Percentiles rank a stretch among this genome's conserved stretches.
Conservation (phyloP, 2,888 invertebrate species). For the Philaethria dido region DNA sequence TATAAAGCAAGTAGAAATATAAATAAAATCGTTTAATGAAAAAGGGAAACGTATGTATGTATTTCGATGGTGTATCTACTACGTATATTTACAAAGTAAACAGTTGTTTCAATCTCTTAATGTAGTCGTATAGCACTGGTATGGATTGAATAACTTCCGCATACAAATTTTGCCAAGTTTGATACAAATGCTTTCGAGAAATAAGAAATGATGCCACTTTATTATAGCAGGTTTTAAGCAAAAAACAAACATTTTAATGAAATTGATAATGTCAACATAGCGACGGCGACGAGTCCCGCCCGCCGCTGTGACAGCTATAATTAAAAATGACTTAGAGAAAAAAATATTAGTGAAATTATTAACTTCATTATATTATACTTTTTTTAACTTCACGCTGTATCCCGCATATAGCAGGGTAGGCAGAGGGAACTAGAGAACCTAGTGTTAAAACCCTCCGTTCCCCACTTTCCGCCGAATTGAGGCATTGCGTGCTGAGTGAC, state of each 20-base stretch:
- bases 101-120: slow-evolving; percentile 12
- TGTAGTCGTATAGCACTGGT: slow-evolving; percentile 1
- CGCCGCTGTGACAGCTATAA: slow-evolving; percentile 34
- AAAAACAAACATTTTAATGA: slow-evolving; percentile 27
- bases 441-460: too few species aligned
- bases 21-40: neutral
- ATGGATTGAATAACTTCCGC: slow-evolving; percentile 11
- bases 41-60: neutral
- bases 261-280: slow-evolving; percentile 39
- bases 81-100: neutral
- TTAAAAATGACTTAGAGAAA: slow-evolving; percentile 37
- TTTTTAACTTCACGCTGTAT: too few species aligned
- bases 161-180: slow-evolving; percentile 16
- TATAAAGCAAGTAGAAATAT: too few species aligned
- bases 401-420: too few species aligned
- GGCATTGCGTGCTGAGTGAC: too few species aligned
- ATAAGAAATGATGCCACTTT: slow-evolving; percentile 15
- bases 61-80: neutral
- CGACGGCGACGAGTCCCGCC: slow-evolving; percentile 26
- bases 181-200: slow-evolving; percentile 16
- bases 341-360: slow-evolving; percentile 25
- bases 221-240: slow-evolving; percentile 17
- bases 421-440: too few species aligned
- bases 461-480: too few species aligned
- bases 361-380: neutral